Base-by-base conservation (phyloP, 2,888 invertebrate genomes). In the Drosophila mettleri region DNA sequence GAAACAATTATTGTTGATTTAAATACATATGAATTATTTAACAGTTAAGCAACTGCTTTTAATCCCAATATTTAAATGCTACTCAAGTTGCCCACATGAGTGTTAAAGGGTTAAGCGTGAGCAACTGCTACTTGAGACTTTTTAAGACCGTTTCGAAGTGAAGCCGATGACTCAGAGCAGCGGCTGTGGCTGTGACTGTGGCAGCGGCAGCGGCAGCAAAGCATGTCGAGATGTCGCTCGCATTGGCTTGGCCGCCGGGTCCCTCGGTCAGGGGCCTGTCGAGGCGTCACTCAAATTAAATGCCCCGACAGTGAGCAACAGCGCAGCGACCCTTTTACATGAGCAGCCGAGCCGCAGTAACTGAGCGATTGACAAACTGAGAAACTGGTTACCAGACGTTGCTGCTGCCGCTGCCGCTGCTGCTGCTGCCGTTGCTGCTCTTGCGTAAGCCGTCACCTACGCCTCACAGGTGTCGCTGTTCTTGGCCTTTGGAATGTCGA, bases 231-330 rank as follows among this genome's bases (percentile, higher is more conserved):
- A 67, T 71, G 62, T 60, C 48, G 48, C 55, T 36, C 31, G 16
- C 38, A 39, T 45, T 20, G 43, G 31, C 46, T 8, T 38, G 59
- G 59, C 60, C 70, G 52, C 14, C 20, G 57, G 51, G 51, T 55
- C 31, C 49, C 59, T 33, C 34, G 51, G 41, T 34, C 62, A 71
- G 74, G 54, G 79, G 74, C 74, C 70, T 64, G 70, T 31, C 78
- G 29, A 36, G 46, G 64, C 77, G 68, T 67, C 77, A 72, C 53
- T 72, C 58, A 72, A 77, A 75, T 75, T 66, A 78, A 76, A 76
- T 65, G 69, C 64, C 29, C 57, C 54, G 63, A 57, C 70, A 64
- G 51, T 66, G 75, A 68, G 65, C 79, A 74, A 65, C 65, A 52
- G 54, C 54, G 66, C 59, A 18, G 29, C 49, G 55, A 60, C 78